Percentiles rank a stretch among this genome's conserved stretches.
These are phyloP conservation scores for Brachionus asplanchnoidis DNA, from an alignment of 1,140 invertebrate species.

Conservation along the genomic window DNA sequence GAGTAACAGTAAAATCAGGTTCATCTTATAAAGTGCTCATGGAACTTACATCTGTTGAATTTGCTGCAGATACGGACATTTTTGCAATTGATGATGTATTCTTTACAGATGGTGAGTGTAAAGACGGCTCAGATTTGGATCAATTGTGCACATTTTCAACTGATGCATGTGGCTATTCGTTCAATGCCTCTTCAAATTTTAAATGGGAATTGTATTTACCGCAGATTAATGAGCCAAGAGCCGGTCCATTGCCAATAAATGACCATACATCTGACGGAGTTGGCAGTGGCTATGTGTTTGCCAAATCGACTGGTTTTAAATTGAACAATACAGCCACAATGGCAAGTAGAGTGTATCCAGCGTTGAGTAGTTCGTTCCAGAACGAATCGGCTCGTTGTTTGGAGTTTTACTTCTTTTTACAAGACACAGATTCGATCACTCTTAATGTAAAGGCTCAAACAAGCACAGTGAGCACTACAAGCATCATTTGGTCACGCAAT, in stretches of 20 bases:
- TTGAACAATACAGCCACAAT: constrained; percentile 7
- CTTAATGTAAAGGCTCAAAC: constrained; percentile 25
- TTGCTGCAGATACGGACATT: background rate
- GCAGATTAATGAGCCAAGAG: background rate
- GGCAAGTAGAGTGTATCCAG: background rate
- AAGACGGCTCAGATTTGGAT: background rate
- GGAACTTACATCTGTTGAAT: constrained; percentile 15
- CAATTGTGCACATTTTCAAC: constrained; percentile 33
- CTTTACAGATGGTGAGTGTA: constrained; percentile 33
- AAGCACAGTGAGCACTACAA: background rate
- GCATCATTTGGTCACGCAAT: background rate
- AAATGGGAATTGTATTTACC: constrained; percentile 8
- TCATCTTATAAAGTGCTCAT: constrained; percentile 4
- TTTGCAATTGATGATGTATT: constrained; percentile 36
- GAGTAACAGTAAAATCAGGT: constrained; percentile 44
- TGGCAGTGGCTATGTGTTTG: constrained; percentile 18
- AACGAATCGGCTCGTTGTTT: constrained; percentile 1
- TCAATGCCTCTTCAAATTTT: background rate
- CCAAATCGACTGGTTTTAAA: background rate
- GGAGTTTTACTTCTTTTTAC: constrained; percentile 35
- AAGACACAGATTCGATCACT: background rate
- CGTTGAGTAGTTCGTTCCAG: background rate
- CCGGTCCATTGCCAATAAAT: constrained; percentile 19
- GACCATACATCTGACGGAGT: constrained; percentile 28
- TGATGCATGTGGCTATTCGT: constrained; percentile 4